Evolutionary conservation across 2,113 vertebrate genomes (phyloP), one percentile per base, ranked within the genome.

Genomic region (Poeciliopsis retropinna): DNA sequence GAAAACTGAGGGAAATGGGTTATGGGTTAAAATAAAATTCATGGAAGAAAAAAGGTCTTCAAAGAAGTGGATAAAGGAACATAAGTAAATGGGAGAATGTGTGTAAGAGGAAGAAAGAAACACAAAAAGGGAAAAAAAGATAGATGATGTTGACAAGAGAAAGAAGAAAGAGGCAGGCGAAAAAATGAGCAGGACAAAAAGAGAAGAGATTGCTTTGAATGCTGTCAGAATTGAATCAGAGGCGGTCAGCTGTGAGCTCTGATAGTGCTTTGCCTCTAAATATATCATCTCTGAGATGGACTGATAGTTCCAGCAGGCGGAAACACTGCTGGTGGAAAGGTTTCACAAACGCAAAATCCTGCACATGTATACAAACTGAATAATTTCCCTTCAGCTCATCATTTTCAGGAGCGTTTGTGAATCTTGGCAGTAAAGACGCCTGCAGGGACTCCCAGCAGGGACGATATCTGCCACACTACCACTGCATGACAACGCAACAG

Each of bases 141-240:
- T 65, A 60, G 39, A 63, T 72, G 39, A 29, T 1, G 4, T 54
- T 44, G 51, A 75, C 41, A 27, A 62, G 60, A 32, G 70, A 60
- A 19, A 30, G 39, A 34, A 64, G 65, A 41, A 25, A 37, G 70
- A 63, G 60, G 63, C 68, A 72, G 72, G 61, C 27, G 61, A 75
- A 80, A 80, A 88, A 90, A 74, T 64, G 67, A 83, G 72, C n/a
- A 39, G 81, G 72, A 87, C 82, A 87, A 73, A 90, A 82, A 81
- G 60, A 84, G 73, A 71, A 79, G 80, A 79, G 75, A 87, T 87
- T 90, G 77, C 83, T 84, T 86, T 88, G 81, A 90, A 90, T 28
- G 67, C 77, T 77, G 88, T 92, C 88, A 89, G 85, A 90, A 83
- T 83, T 81, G 85, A 93, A 90, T 93, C 88, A 88, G 84, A 73